A percentile compares a stretch with the other conserved stretches of the same genome.
These are phyloP conservation scores for Aeoliscus strigatus DNA, from an alignment of 2,797 vertebrate genomes.

Conservation along the genomic window DNA sequence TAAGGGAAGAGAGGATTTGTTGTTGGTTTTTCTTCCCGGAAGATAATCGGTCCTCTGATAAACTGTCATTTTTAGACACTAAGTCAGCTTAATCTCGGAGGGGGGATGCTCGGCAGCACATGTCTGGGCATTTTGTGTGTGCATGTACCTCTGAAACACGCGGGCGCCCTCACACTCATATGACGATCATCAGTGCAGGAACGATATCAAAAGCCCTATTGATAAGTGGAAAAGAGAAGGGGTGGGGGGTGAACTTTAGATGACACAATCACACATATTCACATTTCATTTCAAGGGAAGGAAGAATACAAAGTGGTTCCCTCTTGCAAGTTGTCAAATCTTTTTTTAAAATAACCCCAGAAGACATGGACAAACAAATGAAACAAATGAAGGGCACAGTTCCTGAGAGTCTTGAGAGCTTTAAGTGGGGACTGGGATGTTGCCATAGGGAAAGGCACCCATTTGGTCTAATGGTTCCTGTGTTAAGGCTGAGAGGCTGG, in stretches of 20 bases:
- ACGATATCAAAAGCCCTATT: slow-evolving; percentile 64
- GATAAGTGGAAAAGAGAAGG: slow-evolving; percentile 38
- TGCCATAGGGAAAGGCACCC: slow-evolving; percentile 41
- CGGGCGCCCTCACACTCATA: slow-evolving; percentile 49
- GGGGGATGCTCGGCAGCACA: slow-evolving; percentile 19
- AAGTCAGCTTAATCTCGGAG: slow-evolving; percentile 51
- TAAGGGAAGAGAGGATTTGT: slow-evolving; percentile 44
- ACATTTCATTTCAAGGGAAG: slow-evolving; percentile 9
- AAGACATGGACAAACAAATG: background rate
- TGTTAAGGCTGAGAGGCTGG: slow-evolving; percentile 35
- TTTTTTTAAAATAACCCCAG: too few species aligned
- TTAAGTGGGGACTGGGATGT: slow-evolving; percentile 45
- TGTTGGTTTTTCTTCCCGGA: slow-evolving; percentile 18
- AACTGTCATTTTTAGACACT: slow-evolving; percentile 55
- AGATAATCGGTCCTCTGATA: slow-evolving; percentile 47
- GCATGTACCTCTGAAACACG: slow-evolving; percentile 18
- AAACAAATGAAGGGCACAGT: slow-evolving; percentile 37
- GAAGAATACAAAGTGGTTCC: slow-evolving; percentile 12
- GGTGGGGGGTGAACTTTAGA: slow-evolving; percentile 16
- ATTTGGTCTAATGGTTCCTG: slow-evolving; percentile 62
- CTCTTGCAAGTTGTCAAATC: slow-evolving; percentile 12
- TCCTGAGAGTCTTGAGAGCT: slow-evolving; percentile 32
- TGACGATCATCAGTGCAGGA: slow-evolving; percentile 64
- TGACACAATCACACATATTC: slow-evolving; percentile 11
- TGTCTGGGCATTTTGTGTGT: slow-evolving; percentile 10